phyloP scores from a whole-genome alignment of 2,888 invertebrate genomes.

The Rotaria magnacalcarata region DNA sequence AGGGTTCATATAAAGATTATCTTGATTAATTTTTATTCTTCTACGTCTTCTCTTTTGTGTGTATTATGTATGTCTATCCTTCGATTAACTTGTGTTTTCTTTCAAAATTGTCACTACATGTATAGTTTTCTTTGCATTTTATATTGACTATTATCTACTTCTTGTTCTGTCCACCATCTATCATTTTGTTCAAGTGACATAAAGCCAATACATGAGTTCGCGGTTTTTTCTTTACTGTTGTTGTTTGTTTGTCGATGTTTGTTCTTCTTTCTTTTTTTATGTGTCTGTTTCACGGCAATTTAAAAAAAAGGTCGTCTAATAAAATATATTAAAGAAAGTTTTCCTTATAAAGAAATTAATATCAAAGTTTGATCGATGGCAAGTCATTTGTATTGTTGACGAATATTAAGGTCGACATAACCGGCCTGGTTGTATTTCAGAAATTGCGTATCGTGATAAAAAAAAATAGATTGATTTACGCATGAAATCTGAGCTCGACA shows the following conservation, averaged over 20 bases:
- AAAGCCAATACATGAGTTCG: not conserved
- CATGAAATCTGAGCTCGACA: no score
- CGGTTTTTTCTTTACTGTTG: not conserved
- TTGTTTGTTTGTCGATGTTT: constrained; percentile 26
- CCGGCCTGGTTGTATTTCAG: no score
- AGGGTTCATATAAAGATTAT: not conserved
- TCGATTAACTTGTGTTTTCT: not conserved
- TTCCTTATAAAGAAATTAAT: no score
- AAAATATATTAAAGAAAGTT: not conserved
- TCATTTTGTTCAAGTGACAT: not conserved
- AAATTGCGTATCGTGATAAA: no score
- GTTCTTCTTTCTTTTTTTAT: not conserved
- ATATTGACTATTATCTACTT: not conserved
- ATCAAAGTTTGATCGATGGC: no score
- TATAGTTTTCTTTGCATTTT: not conserved
- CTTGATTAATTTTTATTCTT: constrained; percentile 1
- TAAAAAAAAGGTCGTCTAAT: constrained; percentile 19
- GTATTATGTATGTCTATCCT: not conserved
- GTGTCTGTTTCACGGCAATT: constrained; percentile 7
- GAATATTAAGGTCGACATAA: no score
- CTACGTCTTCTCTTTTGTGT: not conserved
- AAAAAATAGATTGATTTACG: no score
- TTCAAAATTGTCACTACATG: not conserved
- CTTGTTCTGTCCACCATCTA: not conserved
- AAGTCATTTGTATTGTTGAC: no score